Conservation (phyloP, 2,113 vertebrate genomes). For the Sardina pilchardus region DNA sequence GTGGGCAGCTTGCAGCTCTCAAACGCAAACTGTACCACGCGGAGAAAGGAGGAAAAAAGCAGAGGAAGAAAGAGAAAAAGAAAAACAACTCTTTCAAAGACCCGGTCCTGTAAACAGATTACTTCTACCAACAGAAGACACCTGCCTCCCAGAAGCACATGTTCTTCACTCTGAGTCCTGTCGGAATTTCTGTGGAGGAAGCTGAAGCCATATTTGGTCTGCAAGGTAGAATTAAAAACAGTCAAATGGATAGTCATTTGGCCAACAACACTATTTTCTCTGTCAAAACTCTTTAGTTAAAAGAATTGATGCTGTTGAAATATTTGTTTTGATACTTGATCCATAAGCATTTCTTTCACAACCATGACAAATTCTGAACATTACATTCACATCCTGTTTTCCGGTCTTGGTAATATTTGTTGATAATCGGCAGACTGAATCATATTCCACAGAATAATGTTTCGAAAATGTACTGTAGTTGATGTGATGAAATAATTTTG, state of each 20-base stretch:
- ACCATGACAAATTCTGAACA: too few relatives aligned
- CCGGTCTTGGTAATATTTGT: neutral
- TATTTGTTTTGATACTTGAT: too few relatives aligned
- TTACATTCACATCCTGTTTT: neutral
- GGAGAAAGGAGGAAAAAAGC: conserved; percentile 31
- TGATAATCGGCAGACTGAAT: too few relatives aligned
- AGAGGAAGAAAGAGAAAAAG: conserved; percentile 41
- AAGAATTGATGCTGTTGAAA: conserved; percentile 14
- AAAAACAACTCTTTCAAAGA: conserved; percentile 61
- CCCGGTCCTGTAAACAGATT: conserved; percentile 66
- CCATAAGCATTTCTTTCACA: too few relatives aligned
- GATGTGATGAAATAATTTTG: neutral
- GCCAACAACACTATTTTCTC: neutral
- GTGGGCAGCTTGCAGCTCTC: conserved; percentile 71
- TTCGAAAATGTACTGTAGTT: too few relatives aligned
- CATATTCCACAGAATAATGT: too few relatives aligned
- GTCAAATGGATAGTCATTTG: conserved; percentile 35
- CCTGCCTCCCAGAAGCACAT: conserved; percentile 59
- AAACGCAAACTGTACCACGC: conserved; percentile 64
- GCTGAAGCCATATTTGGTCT: conserved; percentile 58
- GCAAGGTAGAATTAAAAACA: conserved; percentile 7
- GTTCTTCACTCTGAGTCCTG: conserved; percentile 20
- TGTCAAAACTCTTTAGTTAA: conserved; percentile 28
- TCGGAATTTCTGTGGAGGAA: conserved; percentile 30
- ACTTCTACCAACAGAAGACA: conserved; percentile 62